Conservation (phyloP, 2,113 vertebrate species). For the Oreotrochilus melanogaster region DNA sequence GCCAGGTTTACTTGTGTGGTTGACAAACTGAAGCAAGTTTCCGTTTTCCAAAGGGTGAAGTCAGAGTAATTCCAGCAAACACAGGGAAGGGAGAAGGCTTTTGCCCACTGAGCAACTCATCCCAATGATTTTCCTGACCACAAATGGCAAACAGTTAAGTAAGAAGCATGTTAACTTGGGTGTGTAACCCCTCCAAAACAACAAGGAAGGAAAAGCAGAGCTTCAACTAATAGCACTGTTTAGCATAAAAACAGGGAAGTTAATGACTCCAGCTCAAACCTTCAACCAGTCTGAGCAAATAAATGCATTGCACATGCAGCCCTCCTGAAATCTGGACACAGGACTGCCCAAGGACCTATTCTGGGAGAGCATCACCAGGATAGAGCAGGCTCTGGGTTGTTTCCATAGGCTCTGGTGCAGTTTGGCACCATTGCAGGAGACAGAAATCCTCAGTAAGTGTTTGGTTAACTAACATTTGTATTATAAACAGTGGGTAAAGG, state of each 20-base stretch:
- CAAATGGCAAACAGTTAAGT: constrained; percentile 18
- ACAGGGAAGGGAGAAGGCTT: neutral
- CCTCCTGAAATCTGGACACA: neutral
- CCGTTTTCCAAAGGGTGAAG: constrained; percentile 14
- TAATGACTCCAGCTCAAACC: neutral
- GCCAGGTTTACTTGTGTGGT: neutral
- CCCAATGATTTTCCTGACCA: constrained; percentile 1
- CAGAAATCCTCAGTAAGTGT: constrained; percentile 44
- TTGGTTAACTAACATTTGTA: constrained; percentile 66
- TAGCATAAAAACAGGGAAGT: neutral
- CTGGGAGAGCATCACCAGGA: neutral
- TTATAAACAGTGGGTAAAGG: constrained; percentile 65
- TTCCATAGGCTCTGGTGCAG: neutral
- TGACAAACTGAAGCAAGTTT: constrained; percentile 26
- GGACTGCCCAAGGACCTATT: neutral
- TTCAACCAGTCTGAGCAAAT: neutral
- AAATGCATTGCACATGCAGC: neutral
- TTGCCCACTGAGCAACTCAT: neutral
- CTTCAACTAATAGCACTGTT: neutral
- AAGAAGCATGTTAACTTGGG: neutral
- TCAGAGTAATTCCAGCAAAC: neutral
- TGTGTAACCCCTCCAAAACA: neutral
- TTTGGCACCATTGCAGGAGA: constrained; percentile 20
- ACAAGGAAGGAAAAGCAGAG: neutral
- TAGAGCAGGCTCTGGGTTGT: neutral